These are phyloP conservation scores for Linnaemya vulpina DNA, from an alignment of 2,888 invertebrate genomes.

Conservation along the genomic window DNA sequence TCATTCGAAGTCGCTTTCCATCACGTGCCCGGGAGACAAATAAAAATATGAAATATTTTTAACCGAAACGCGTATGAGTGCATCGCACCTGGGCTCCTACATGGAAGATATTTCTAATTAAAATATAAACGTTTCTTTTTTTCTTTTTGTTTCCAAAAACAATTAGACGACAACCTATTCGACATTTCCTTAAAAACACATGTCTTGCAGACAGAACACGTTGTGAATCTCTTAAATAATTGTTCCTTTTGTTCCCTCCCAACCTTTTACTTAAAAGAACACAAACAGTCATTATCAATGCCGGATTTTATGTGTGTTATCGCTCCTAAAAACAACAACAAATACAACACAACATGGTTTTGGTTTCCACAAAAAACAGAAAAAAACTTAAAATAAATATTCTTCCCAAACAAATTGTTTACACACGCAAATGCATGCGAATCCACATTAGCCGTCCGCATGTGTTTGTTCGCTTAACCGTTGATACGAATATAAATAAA, in stretches of 20 bases:
- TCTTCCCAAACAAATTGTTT: slow-evolving; percentile 47
- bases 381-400: slow-evolving; percentile 1
- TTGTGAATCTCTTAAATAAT: not conserved
- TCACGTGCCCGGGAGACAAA: no score
- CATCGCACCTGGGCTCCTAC: no score
- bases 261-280: not conserved
- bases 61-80: no score
- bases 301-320: slow-evolving; percentile 5
- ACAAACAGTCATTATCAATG: not conserved
- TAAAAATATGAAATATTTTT: no score
- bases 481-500: not conserved
- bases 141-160: not conserved
- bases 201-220: not conserved
- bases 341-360: not conserved
- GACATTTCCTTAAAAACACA: not conserved
- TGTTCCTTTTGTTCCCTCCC: not conserved
- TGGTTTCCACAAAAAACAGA: not conserved
- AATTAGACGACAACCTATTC: no score
- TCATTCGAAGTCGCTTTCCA: no score
- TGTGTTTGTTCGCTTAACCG: slow-evolving; percentile 37
- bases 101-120: no score
- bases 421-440: slow-evolving; percentile 36
- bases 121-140: not conserved
- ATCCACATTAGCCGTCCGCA: slow-evolving; percentile 49
- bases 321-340: not conserved